These are phyloP conservation scores for Silurus aristotelis DNA, from an alignment of 2,797 vertebrate genomes.

Conservation along the genomic window DNA sequence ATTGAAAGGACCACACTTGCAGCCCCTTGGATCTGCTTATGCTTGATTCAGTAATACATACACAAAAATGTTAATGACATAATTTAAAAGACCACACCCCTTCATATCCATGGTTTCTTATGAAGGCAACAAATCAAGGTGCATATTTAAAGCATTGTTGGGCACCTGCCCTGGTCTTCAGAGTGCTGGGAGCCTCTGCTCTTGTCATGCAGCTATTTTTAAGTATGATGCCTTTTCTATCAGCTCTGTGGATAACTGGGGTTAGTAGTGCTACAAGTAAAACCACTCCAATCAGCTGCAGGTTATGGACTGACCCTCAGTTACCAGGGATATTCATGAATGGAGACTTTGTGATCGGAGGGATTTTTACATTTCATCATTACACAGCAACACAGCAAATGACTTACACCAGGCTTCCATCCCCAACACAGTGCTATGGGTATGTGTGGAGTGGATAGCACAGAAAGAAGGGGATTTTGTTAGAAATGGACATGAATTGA, in stretches of 20 bases:
- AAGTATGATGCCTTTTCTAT: constrained; percentile 17
- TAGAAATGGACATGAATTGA: neutral
- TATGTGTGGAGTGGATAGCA: neutral
- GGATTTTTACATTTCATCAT: constrained; percentile 48
- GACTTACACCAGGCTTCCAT: constrained; percentile 28
- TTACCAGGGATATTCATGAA: constrained; percentile 35
- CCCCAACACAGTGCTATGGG: constrained; percentile 35
- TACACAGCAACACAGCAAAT: constrained; percentile 12
- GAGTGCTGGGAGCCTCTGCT: neutral
- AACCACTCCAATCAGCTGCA: constrained; percentile 26
- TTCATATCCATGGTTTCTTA: neutral
- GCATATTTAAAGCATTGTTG: constrained; percentile 10
- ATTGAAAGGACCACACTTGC: neutral
- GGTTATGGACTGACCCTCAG: constrained; percentile 22
- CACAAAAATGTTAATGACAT: neutral
- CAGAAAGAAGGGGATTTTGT: neutral
- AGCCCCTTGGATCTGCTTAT: neutral
- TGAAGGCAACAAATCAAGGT: neutral
- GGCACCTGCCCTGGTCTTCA: neutral
- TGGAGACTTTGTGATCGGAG: constrained; percentile 53
- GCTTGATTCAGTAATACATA: neutral
- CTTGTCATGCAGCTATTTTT: constrained; percentile 25
- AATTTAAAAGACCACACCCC: constrained; percentile 37
- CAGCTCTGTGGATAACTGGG: constrained; percentile 14
- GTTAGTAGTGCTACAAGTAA: constrained; percentile 11